Evolutionary conservation across 1,140 invertebrate species (phyloP), one percentile per base, ranked within the genome.

Genomic region (Cardiocondyla obscurior): DNA sequence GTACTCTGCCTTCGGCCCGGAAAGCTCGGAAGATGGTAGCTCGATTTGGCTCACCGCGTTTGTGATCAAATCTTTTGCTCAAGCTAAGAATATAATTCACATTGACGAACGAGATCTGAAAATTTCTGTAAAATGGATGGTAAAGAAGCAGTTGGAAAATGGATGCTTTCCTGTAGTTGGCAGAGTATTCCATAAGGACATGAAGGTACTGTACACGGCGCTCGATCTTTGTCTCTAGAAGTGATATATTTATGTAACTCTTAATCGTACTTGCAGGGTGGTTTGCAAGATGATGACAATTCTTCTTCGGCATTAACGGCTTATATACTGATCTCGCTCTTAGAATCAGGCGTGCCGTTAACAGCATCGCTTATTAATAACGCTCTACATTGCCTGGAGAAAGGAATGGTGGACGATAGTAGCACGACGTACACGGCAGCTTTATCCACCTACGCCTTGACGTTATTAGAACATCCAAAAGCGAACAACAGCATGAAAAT

Each of bases 41-140:
- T 98, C 97, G 16, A 97, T 96, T 51, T 98, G 97, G 96, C 93
- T 98, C n/a, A 98, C 97, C 0, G 97, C 97, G 0, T 98, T 98
- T 92, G 96, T 97, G 12, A 93, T 98, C 0, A 96, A 96, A 85
- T 97, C 96, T 3, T 95, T 98, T 84, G 94, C 95, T 4, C 95
- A 96, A 87, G 96, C 97, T 1, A 93, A 94, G 28, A 87, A 91
- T 0, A 95, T 95, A 83, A 96, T 97, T 77, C 95, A 95, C 74
- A 95, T 98, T n/a, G 97, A 97, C 83, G 92, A 95, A 74, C 90
- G 92, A 3, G 95, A 97, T 79, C 94, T 97, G n/a, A 93, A 95
- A 42, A 92, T 95, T 73, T 95, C 96, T 0, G 94, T 97, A 14
- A 94, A 95, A 1, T 98, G 97, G 97, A 95, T 98, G 58, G 91